phyloP scores from a whole-genome alignment of 2,113 vertebrate genomes.

The Myocastor coypus region DNA sequence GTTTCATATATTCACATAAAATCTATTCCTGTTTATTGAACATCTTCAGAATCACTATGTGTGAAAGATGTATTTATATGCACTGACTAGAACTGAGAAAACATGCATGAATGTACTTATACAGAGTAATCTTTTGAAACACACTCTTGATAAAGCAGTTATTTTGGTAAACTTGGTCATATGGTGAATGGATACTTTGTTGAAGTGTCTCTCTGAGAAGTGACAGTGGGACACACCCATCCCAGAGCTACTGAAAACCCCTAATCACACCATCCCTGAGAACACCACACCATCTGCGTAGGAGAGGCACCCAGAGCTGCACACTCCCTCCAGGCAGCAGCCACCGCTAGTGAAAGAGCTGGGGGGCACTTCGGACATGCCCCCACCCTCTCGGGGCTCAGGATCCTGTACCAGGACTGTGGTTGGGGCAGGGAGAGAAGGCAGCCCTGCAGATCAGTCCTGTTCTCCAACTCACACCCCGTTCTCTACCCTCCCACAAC shows the following conservation, averaged over 20 bases:
- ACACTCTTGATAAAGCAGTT: constrained; percentile 45
- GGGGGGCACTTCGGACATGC: neutral
- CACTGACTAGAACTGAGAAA: constrained; percentile 40
- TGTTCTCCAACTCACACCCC: neutral
- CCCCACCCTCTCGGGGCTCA: neutral
- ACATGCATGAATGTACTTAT: neutral
- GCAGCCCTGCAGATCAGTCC: neutral
- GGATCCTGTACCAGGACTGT: too few relatives aligned
- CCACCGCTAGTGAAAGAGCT: too few relatives aligned
- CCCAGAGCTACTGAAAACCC: neutral
- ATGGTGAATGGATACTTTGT: neutral
- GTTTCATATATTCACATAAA: neutral
- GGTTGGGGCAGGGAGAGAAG: neutral
- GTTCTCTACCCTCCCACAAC: neutral
- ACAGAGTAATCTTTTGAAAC: constrained; percentile 16
- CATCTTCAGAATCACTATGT: constrained; percentile 11
- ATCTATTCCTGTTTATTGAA: neutral
- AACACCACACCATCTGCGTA: neutral
- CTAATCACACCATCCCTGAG: neutral
- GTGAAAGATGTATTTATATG: constrained; percentile 21
- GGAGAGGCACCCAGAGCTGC: neutral
- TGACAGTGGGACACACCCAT: neutral
- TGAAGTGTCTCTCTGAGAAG: neutral
- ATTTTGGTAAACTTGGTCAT: constrained; percentile 28
- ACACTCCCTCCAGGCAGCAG: accelerated